Percentiles rank a stretch among this genome's conserved stretches.
Conservation (phyloP, 2,797 vertebrate species). For the Okamejei kenojei region DNA sequence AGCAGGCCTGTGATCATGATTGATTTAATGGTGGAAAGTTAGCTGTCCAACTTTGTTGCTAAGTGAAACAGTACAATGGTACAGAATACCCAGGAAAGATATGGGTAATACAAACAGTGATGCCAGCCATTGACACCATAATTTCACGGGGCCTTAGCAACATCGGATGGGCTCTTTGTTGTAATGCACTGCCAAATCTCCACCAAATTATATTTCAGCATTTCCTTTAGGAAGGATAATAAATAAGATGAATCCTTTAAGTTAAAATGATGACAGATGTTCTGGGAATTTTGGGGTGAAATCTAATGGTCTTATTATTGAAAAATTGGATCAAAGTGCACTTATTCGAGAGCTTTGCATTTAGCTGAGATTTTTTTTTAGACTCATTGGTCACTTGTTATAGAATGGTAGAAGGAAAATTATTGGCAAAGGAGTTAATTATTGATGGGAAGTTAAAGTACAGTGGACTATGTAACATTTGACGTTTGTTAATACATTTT, state of each 20-base stretch:
- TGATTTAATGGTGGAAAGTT: background rate
- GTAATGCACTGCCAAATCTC: background rate
- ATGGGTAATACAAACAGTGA: background rate
- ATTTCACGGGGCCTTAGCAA: background rate
- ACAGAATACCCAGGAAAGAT: background rate
- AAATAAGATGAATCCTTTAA: background rate
- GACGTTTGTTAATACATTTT: background rate
- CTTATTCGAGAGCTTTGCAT: too few species aligned
- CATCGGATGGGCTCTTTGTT: background rate
- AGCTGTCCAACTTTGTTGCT: background rate
- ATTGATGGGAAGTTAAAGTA: background rate
- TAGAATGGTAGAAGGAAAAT: background rate
- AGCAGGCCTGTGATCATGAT: background rate
- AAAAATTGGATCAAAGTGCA: too few species aligned
- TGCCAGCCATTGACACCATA: background rate
- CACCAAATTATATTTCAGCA: background rate
- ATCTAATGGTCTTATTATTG: too few species aligned
- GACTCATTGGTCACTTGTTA: too few species aligned
- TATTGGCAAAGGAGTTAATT: background rate
- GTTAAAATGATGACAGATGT: background rate
- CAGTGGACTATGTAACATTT: background rate
- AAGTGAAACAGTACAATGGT: background rate
- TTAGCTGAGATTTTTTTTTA: too few species aligned
- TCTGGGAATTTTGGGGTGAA: background rate
- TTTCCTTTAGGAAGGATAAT: background rate